Evolutionary conservation across 2,888 invertebrate genomes (phyloP).

Genomic region (Drosophila dives): DNA sequence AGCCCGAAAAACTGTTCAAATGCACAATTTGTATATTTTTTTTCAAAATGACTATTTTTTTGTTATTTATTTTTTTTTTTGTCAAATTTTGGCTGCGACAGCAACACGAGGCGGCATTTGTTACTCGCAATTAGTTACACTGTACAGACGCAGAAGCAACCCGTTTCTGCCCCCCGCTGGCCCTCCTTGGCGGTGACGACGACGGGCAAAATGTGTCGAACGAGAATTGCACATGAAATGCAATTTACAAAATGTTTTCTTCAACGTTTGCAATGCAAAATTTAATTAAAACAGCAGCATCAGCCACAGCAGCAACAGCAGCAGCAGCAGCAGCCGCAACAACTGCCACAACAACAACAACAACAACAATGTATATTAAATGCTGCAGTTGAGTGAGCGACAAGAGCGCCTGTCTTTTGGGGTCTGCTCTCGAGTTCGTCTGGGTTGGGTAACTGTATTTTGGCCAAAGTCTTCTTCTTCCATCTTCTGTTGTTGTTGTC

Average conservation of each 20-base stretch:
- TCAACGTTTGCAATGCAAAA: slow-evolving; percentile 78
- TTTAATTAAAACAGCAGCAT: slow-evolving; percentile 70
- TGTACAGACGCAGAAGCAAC: slow-evolving; percentile 48
- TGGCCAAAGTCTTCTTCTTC: slow-evolving; percentile 29
- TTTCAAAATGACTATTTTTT: neutral
- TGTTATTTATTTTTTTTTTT: slow-evolving; percentile 2
- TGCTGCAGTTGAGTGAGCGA: slow-evolving; percentile 76
- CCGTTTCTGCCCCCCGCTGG: neutral
- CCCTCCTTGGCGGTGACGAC: slow-evolving; percentile 28
- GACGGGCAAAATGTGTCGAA: slow-evolving; percentile 75
- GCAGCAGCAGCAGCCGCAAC: slow-evolving; percentile 29
- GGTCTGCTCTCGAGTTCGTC: slow-evolving; percentile 17
- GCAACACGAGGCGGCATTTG: slow-evolving; percentile 77
- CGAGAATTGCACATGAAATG: slow-evolving; percentile 77
- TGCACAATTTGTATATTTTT: slow-evolving; percentile 30
- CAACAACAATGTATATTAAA: slow-evolving; percentile 68
- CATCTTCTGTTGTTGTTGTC: neutral
- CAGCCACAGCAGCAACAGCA: slow-evolving; percentile 39
- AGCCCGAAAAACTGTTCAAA: slow-evolving; percentile 32
- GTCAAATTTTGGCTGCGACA: slow-evolving; percentile 55
- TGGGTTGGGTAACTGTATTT: slow-evolving; percentile 49
- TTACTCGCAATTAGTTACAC: slow-evolving; percentile 81
- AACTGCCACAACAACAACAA: slow-evolving; percentile 35
- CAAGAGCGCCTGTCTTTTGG: slow-evolving; percentile 63
- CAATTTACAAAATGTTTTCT: slow-evolving; percentile 80